A percentile compares a stretch with the other conserved stretches of the same genome.
phyloP scores from a whole-genome alignment of 1,140 invertebrate genomes.

The Cyphomyrmex costatus region DNA sequence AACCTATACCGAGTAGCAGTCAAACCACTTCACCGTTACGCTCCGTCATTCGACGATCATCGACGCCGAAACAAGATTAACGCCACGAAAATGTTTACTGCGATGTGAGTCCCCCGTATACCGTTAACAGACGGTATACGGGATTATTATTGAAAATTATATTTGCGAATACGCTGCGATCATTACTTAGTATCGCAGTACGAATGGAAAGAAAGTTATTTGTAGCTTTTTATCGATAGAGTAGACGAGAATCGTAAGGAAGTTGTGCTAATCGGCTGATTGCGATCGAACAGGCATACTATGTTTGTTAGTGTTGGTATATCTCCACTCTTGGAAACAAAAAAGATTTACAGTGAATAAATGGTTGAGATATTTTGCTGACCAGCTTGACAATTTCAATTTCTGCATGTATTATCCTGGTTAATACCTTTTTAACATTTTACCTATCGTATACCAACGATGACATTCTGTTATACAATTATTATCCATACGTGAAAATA shows the following conservation, averaged over 20 bases:
- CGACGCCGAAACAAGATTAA: slow-evolving; percentile 71
- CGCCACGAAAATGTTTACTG: slow-evolving; percentile 49
- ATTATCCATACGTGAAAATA: neutral
- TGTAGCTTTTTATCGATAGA: slow-evolving; percentile 81
- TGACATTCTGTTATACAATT: neutral
- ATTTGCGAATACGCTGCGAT: slow-evolving; percentile 40
- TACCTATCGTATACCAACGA: too few relatives aligned
- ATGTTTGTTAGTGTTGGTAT: slow-evolving; percentile 71
- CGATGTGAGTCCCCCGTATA: slow-evolving; percentile 1
- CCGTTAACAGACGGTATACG: neutral
- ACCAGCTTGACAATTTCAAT: slow-evolving; percentile 71
- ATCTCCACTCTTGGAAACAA: slow-evolving; percentile 64
- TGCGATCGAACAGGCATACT: slow-evolving; percentile 69
- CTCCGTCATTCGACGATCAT: slow-evolving; percentile 64
- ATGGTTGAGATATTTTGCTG: slow-evolving; percentile 82
- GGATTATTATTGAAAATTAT: slow-evolving; percentile 38
- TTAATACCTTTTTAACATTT: neutral
- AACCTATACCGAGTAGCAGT: slow-evolving; percentile 79
- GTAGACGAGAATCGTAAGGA: slow-evolving; percentile 74
- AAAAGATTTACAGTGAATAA: slow-evolving; percentile 79
- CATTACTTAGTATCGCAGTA: slow-evolving; percentile 56
- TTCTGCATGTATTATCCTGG: neutral
- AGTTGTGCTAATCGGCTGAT: slow-evolving; percentile 72
- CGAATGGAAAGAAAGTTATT: slow-evolving; percentile 74
- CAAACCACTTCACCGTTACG: slow-evolving; percentile 77